These are phyloP conservation scores for Graptemys geographica DNA, from an alignment of 2,797 vertebrate species.

Conservation along the genomic window DNA sequence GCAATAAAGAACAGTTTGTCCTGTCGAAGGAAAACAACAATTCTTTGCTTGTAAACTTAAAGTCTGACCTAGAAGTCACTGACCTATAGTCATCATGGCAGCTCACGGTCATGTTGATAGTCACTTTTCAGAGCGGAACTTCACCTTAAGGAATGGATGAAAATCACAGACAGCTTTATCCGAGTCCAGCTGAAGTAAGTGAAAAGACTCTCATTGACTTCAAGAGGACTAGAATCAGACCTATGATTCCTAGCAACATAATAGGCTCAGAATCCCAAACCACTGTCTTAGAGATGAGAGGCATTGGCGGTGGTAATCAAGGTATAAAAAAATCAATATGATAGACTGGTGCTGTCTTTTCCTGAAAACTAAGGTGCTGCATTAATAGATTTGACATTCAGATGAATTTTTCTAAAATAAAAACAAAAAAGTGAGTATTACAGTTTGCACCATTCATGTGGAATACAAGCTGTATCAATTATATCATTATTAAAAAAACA, in stretches of 20 bases:
- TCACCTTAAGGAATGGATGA: neutral
- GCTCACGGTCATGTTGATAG: fast-evolving
- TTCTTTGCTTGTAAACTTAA: neutral
- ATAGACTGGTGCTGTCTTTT: fast-evolving
- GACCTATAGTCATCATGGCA: neutral
- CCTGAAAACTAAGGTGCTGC: neutral
- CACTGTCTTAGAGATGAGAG: neutral
- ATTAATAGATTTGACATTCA: conserved; percentile 21
- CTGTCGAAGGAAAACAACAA: neutral
- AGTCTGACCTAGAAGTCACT: neutral
- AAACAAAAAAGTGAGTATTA: conserved; percentile 62
- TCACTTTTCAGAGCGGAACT: neutral
- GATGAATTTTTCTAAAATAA: conserved; percentile 51
- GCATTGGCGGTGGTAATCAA: fast-evolving
- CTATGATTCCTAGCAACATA: neutral
- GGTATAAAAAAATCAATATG: neutral
- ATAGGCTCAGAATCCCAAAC: neutral
- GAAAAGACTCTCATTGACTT: neutral
- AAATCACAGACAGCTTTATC: neutral
- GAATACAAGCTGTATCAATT: conserved; percentile 52
- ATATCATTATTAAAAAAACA: conserved; percentile 59
- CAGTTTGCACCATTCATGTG: conserved; percentile 73
- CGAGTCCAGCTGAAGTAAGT: neutral
- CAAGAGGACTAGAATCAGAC: neutral
- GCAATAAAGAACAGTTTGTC: neutral